Percentiles rank a stretch among this genome's conserved stretches.
phyloP scores from a whole-genome alignment of 2,797 vertebrate genomes.

The Salarias fasciatus region DNA sequence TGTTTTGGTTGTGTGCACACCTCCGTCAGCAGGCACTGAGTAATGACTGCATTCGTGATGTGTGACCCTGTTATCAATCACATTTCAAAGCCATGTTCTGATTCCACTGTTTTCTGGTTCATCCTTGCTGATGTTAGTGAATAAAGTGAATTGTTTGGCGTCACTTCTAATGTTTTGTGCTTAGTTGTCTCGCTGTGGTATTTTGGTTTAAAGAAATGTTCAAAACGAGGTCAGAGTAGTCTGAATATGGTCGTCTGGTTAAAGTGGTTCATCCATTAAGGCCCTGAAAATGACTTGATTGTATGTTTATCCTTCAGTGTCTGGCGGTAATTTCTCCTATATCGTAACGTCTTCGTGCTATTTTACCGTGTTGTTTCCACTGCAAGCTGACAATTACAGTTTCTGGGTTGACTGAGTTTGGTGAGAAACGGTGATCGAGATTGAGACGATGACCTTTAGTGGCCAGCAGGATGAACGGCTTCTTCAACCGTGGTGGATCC shows the following conservation, averaged over 20 bases:
- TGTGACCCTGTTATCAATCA: conserved; percentile 39
- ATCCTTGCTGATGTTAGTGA: neutral
- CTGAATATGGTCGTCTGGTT: conserved; percentile 1
- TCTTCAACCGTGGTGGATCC: conserved; percentile 28
- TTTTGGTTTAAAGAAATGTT: conserved; percentile 19
- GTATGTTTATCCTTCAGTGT: conserved; percentile 7
- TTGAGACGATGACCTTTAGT: conserved; percentile 59
- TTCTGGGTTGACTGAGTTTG: conserved; percentile 34
- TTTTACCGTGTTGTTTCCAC: neutral
- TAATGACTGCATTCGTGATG: conserved; percentile 17
- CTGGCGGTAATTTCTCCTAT: neutral
- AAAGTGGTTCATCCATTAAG: conserved; percentile 9
- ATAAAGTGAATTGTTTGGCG: conserved; percentile 18
- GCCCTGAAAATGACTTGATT: neutral
- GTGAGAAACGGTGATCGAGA: conserved; percentile 39
- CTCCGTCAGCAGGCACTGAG: conserved; percentile 9
- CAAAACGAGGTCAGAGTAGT: conserved; percentile 10
- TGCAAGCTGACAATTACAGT: conserved; percentile 1
- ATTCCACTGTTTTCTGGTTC: no score
- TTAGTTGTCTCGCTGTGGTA: conserved; percentile 26
- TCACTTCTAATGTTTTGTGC: conserved; percentile 12
- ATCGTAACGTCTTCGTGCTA: neutral
- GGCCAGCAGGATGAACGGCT: conserved; percentile 44
- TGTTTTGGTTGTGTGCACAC: no score
- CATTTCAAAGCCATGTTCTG: conserved; percentile 13